Evolutionary conservation across 2,113 vertebrate species (phyloP), one percentile per base, ranked within the genome.

Genomic region (Halcyon senegalensis): DNA sequence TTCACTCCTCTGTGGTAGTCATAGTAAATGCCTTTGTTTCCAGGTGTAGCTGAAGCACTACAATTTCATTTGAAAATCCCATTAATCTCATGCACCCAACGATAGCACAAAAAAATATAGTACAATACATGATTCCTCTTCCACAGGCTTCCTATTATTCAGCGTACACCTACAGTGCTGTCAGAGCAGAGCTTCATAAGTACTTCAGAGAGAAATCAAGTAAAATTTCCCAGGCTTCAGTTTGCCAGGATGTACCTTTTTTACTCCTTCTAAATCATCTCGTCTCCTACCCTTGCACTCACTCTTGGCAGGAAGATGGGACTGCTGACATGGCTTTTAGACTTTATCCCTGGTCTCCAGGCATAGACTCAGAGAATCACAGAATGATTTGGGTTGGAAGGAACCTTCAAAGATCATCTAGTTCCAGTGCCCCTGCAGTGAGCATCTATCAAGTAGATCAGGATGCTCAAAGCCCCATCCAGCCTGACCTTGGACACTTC

Each of bases 1-100:
- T 94, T 94, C 66, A 60, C 67, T 95, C 67, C 83, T 90, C 67
- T 79, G 0, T 60, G 41, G 83, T 78, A 82, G 74, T 35, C 37
- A 11, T 51, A 87, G 79, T 30, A 67, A 86, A 83, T 76, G 83
- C 79, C 72, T 90, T 93, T 96, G 83, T 94, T 95, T 96, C 89
- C 86, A 72, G 43, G 62, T 19, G 5, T 11, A 41, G 67, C 91
- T 68, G 51, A 91, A 93, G 87, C 70, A 10, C 86, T 88, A 24
- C 70, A 46, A 35, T 76, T 80, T 83, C 63, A 27, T 82, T 68
- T 88, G 89, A 92, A 90, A 90, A 86, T 31, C 59, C 67, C 91
- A 86, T 92, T 96, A 64, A 90, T 92, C 79, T 94, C 75, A 17
- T 23, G 67, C 62, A 35, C 77, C 69, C 85, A 75, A 13, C 16